Conservation (phyloP, 2,113 vertebrate genomes). For the Centropristis striata region DNA sequence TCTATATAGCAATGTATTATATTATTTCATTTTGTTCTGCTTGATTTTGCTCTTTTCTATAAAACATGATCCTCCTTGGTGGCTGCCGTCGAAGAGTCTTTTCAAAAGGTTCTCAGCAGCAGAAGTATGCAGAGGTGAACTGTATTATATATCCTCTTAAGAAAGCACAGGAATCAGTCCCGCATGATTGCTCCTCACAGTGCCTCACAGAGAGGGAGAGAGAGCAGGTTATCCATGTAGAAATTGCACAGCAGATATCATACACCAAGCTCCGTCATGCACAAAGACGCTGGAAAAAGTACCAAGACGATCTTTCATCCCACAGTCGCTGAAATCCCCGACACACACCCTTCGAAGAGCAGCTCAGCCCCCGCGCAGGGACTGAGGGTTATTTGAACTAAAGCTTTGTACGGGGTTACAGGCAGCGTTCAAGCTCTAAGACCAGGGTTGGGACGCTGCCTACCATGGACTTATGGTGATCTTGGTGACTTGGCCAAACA, state of each 20-base stretch:
- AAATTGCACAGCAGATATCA: constrained; percentile 81
- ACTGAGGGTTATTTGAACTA: constrained; percentile 73
- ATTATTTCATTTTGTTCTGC: constrained; percentile 58
- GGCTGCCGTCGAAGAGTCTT: constrained; percentile 42
- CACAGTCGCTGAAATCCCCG: constrained; percentile 66
- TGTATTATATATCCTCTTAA: constrained; percentile 84
- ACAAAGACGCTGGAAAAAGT: constrained; percentile 73
- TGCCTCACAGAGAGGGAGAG: constrained; percentile 61
- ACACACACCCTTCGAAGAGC: constrained; percentile 69
- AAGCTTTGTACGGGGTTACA: constrained; percentile 79
- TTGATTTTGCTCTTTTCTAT: constrained; percentile 61
- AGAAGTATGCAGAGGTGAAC: constrained; percentile 76
- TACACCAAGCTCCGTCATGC: constrained; percentile 73
- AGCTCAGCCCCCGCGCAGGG: constrained; percentile 64
- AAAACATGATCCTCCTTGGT: constrained; percentile 47
- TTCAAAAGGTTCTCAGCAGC: constrained; percentile 65
- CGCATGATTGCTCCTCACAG: constrained; percentile 76
- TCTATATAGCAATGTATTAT: constrained; percentile 14
- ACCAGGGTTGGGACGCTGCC: constrained; percentile 75
- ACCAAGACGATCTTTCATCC: constrained; percentile 78
- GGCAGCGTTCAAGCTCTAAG: constrained; percentile 72
- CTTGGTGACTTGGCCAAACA: constrained; percentile 80
- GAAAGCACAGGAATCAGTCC: constrained; percentile 80
- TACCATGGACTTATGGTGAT: constrained; percentile 79
- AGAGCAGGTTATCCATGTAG: constrained; percentile 79